These are phyloP conservation scores for Baronia brevicornis DNA, from an alignment of 2,888 invertebrate species.

Conservation along the genomic window DNA sequence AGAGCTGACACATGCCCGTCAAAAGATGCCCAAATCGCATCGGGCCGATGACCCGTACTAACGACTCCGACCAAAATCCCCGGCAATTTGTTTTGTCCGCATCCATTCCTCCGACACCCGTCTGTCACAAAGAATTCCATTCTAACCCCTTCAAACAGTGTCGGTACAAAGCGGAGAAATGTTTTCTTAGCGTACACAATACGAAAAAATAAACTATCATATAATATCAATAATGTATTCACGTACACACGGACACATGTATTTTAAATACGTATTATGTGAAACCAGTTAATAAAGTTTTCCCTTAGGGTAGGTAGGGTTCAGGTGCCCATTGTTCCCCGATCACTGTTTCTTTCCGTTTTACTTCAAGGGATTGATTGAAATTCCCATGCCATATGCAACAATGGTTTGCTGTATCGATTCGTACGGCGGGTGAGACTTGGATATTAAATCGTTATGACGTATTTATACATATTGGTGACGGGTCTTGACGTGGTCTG, in stretches of 20 bases:
- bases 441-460: conserved; percentile 55
- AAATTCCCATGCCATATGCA: conserved; percentile 58
- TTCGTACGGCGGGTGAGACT: conserved; percentile 50
- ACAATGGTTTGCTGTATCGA: conserved; percentile 53
- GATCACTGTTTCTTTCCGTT: conserved; percentile 25
- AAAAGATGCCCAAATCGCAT: conserved; percentile 73
- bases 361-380: conserved; percentile 44
- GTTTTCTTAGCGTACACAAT: conserved; percentile 41
- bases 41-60: conserved; percentile 70
- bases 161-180: conserved; percentile 33
- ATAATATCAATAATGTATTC: conserved; percentile 74
- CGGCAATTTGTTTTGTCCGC: conserved; percentile 42
- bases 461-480: conserved; percentile 58
- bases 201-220: conserved; percentile 73
- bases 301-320: conserved; percentile 38
- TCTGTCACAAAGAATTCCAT: conserved; percentile 33
- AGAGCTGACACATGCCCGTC: conserved; percentile 60
- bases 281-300: conserved; percentile 65
- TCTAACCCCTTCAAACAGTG: conserved; percentile 34
- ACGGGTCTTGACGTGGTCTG: conserved; percentile 55
- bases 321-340: conserved; percentile 38
- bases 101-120: conserved; percentile 28
- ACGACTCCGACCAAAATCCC: conserved; percentile 70
- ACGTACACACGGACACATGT: conserved; percentile 65
- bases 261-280: conserved; percentile 72